phyloP scores from a whole-genome alignment of 2,113 vertebrate species.

The Rhea pennata region DNA sequence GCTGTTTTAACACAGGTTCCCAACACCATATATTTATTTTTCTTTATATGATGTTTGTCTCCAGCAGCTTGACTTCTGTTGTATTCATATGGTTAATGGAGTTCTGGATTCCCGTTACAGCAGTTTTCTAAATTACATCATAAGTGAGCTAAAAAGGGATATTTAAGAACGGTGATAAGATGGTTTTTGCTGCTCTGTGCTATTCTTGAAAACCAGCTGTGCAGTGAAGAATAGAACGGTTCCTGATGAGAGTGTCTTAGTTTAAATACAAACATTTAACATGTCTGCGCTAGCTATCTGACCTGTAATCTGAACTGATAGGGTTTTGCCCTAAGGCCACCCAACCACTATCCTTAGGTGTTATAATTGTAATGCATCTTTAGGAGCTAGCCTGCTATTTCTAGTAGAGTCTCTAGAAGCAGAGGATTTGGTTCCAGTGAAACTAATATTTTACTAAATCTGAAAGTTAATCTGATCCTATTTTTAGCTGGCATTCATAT shows the following conservation, averaged over 20 bases:
- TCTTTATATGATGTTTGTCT: not conserved
- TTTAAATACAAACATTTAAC: not conserved
- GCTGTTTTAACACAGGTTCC: not conserved
- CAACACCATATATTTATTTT: fast-evolving
- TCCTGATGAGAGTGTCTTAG: not conserved
- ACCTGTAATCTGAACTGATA: not conserved
- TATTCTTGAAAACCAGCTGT: not conserved
- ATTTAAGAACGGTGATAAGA: not conserved
- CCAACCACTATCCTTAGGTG: not conserved
- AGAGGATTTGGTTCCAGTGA: not conserved
- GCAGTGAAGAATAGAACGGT: not conserved
- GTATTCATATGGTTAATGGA: not conserved
- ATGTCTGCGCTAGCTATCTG: not conserved
- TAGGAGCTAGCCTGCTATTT: not conserved
- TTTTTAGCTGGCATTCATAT: not conserved
- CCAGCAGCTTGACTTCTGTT: not conserved
- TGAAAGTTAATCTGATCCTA: constrained; percentile 14
- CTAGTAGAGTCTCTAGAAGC: not conserved
- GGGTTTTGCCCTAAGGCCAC: not conserved
- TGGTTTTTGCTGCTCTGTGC: not conserved
- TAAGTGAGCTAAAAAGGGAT: not conserved
- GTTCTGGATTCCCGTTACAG: not conserved
- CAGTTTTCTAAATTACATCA: not conserved
- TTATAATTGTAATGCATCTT: fast-evolving
- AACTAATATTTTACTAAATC: not conserved